Base-by-base conservation (phyloP, 2,888 invertebrate genomes). In the Nebria salina region DNA sequence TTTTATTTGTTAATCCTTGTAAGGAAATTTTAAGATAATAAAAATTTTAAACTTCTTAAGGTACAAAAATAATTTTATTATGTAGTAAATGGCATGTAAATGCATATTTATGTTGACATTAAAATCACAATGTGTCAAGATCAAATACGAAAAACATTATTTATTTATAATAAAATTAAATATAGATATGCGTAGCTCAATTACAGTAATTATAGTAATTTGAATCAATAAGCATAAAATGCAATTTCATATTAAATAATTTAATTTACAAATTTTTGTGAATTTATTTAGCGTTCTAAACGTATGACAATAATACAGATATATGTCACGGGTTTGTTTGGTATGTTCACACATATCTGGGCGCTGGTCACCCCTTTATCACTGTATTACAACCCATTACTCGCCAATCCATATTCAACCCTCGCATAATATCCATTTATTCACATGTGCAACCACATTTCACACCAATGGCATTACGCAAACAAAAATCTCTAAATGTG, bases 371-470 rank as follows among this genome's bases (percentile, higher is more conserved):
- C 54, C 54, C 54, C 13, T 54, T 54, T 54, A 54, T 54, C 54
- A 54, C 54, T 13, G 54, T 54, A 54, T 54, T 54, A 54, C 54
- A 54, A 54, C 54, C 54, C 54, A 54, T 54, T 54, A 54, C 54
- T 54, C 54, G 54, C 54, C 54, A 54, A 54, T 54, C 54, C 54
- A 54, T 54, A 54, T 54, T 54, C 54, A 54, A 11, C 54, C 54
- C 54, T 54, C 54, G 54, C 54, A 54, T 54, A 54, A 54, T 54
- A 54, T 54, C 54, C 54, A 54, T 54, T 54, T 54, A 54, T 54
- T 54, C 54, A 54, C 54, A 54, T 54, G 54, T 54, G 54, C 54
- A 54, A 54, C 54, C 54, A 54, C 54, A 54, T 54, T 54, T 54
- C 54, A 54, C 54, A 54, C 54, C 54, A 54, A 54, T 54, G 54